Conservation (phyloP, 2,113 vertebrate genomes). For the Neogale vison region DNA sequence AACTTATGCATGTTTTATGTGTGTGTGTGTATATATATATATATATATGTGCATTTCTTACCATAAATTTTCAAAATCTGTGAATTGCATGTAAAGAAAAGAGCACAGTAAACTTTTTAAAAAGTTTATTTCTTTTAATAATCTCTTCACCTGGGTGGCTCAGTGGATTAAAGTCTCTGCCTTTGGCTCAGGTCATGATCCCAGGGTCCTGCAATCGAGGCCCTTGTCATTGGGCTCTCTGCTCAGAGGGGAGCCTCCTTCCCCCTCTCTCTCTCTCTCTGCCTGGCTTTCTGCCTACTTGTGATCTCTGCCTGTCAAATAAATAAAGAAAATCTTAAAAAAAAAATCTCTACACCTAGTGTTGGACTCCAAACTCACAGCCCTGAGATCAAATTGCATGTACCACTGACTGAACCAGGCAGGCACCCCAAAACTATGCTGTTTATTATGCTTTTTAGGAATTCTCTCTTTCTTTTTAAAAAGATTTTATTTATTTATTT, state of each 20-base stretch:
- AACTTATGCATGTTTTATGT: background rate
- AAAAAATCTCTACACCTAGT: background rate
- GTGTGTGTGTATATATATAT: background rate
- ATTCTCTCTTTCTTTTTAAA: background rate
- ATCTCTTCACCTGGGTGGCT: background rate
- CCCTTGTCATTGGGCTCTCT: too few species aligned
- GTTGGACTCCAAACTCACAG: background rate
- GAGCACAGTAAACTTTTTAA: background rate
- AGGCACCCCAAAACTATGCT: background rate
- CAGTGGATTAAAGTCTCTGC: too few species aligned
- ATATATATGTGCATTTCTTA: background rate
- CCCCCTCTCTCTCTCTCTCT: too few species aligned
- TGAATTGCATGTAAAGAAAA: constrained; percentile 29
- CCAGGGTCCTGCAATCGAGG: too few species aligned
- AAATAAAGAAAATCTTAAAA: too few species aligned
- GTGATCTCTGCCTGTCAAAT: too few species aligned
- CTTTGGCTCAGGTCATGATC: too few species aligned
- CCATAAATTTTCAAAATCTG: constrained; percentile 34
- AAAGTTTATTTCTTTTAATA: background rate
- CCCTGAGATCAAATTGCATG: background rate
- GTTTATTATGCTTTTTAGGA: constrained; percentile 6
- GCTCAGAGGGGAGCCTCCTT: too few species aligned
- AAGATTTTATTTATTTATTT: too few species aligned
- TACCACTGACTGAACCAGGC: background rate
- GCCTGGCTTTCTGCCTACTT: too few species aligned